Percentiles rank a stretch among this genome's conserved stretches.
These are phyloP conservation scores for Heterodera filipjevi DNA, from an alignment of 2,888 invertebrate species.

Conservation along the genomic window DNA sequence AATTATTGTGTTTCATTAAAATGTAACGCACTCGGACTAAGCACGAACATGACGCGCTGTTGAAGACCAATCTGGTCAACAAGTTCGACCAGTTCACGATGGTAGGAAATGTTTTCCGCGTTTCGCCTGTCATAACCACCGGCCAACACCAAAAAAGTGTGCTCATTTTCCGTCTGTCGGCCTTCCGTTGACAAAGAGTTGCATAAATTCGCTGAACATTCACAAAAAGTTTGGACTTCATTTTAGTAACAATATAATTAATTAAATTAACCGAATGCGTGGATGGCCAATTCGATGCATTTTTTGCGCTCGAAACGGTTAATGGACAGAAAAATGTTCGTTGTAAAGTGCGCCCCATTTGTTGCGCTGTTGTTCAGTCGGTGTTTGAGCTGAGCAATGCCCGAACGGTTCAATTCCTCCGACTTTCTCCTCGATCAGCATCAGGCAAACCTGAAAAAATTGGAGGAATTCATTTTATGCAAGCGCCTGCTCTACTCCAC, in stretches of 20 bases:
- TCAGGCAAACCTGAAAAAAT: slow-evolving; percentile 78
- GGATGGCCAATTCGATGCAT: slow-evolving; percentile 83
- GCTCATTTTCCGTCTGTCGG: slow-evolving; percentile 34
- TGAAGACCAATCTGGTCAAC: slow-evolving; percentile 70
- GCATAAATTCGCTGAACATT: slow-evolving; percentile 45
- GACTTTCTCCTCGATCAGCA: slow-evolving; percentile 73
- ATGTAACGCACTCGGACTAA: slow-evolving; percentile 53
- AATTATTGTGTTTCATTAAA: background rate
- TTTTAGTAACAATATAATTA: no score
- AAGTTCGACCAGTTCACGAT: slow-evolving; percentile 76
- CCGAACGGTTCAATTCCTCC: slow-evolving; percentile 50
- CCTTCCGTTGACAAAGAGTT: slow-evolving; percentile 32
- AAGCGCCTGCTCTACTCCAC: no score
- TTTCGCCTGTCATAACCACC: slow-evolving; percentile 93
- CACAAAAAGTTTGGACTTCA: no score
- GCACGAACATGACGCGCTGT: slow-evolving; percentile 65
- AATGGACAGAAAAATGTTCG: slow-evolving; percentile 77
- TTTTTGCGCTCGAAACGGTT: slow-evolving; percentile 97
- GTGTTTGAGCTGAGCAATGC: slow-evolving; percentile 11
- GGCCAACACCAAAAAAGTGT: slow-evolving; percentile 83
- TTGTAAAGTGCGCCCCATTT: slow-evolving; percentile 20
- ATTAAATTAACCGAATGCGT: slow-evolving; percentile 80
- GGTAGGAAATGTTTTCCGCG: slow-evolving; percentile 83
- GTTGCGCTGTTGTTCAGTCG: background rate
- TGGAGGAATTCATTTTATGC: background rate